Evolutionary conservation across 1,140 invertebrate species (phyloP), one percentile per base, ranked within the genome.

Genomic region (Apis cerana): DNA sequence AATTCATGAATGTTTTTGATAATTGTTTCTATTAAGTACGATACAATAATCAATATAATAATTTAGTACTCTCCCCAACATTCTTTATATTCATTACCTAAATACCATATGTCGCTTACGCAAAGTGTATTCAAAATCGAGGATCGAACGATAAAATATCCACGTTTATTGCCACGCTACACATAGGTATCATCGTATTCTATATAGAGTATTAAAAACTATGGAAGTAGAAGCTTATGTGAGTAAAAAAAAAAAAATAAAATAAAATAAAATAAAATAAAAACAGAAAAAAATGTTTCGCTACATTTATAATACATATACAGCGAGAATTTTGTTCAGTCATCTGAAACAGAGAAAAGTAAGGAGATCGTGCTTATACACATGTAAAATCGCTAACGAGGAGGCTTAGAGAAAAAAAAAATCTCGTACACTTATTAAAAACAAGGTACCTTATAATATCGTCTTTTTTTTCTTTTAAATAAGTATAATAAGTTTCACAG

Each of bases 1-100:
- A 64, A 68, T 15, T 48, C n/a, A 33, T 23, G 61, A 82, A 75
- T 75, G 62, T 86, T 77, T 54, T 86, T 86, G 61, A 80, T 82
- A 85, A 84, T 86, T 64, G 62, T 62, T 81, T 84, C 88, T 89
- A 87, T 89, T 89, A 89, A 89, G 87, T 87, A 89, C 85, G 78
- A 89, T 85, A 89, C 83, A 88, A 74, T 87, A 89, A 87, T 89
- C 72, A 43, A 43, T 43, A 85, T 85, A 89, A 84, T 88, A 86
- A 82, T 88, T 87, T 87, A 87, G 83, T 70, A 85, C 59, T 68
- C 52, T 77, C 27, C 13, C 33, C 43, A 61, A 12, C 64, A 52
- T 81, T 82, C 83, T 65, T 82, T 75, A 78, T 75, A 75, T 33
- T 52, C 48, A 43, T 75, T 56, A 61, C 54, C 50, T 61, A 43